Conservation (phyloP, 2,888 invertebrate species). For the Euclidia mi region DNA sequence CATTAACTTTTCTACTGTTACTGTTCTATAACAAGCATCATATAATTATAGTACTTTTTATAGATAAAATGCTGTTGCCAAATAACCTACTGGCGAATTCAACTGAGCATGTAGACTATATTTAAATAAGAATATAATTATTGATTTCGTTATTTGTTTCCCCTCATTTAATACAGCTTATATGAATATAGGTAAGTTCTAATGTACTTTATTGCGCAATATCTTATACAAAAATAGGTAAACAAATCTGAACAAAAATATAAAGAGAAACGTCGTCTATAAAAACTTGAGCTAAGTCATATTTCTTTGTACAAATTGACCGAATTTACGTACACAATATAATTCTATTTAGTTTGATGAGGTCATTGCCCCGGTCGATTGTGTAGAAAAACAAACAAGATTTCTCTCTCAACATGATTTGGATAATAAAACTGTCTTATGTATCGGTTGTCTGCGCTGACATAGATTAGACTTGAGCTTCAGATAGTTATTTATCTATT, state of each 20-base stretch:
- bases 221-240: too few relatives aligned
- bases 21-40: too few relatives aligned
- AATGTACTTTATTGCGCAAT: too few relatives aligned
- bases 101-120: too few relatives aligned
- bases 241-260: background rate
- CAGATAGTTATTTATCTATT: background rate
- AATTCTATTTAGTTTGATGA: background rate
- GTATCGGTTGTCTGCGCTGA: background rate
- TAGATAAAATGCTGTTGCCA: too few relatives aligned
- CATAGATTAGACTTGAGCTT: background rate
- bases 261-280: background rate
- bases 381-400: constrained; percentile 7
- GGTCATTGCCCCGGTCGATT: constrained; percentile 1
- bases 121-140: too few relatives aligned
- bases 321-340: constrained; percentile 1
- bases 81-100: too few relatives aligned
- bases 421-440: background rate
- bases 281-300: background rate
- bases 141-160: too few relatives aligned
- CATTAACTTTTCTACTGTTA: too few relatives aligned
- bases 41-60: too few relatives aligned
- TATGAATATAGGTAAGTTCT: too few relatives aligned
- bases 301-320: constrained; percentile 4
- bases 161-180: too few relatives aligned
- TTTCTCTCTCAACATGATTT: constrained; percentile 7